These are phyloP conservation scores for Colistium nudipinnis DNA, from an alignment of 2,113 vertebrate genomes.

Conservation along the genomic window DNA sequence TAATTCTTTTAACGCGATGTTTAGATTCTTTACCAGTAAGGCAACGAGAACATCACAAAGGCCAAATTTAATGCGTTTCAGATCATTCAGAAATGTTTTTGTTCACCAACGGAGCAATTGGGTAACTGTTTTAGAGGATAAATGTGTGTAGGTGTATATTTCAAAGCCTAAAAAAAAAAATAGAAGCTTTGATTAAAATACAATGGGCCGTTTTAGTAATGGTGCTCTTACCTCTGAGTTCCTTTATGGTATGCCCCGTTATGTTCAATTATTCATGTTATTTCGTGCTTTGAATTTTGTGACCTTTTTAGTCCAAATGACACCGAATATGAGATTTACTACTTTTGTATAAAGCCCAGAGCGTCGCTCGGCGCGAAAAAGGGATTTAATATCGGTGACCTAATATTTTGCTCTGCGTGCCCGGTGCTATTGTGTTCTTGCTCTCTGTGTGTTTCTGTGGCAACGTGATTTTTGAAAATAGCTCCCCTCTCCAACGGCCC, in stretches of 20 bases:
- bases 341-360: neutral
- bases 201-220: neutral
- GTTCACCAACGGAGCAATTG: no score
- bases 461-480: conserved; percentile 74
- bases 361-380: conserved; percentile 15
- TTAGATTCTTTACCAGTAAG: conserved; percentile 2
- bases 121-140: conserved; percentile 9
- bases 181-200: neutral
- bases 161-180: no score
- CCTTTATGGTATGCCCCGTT: no score
- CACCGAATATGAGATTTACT: neutral
- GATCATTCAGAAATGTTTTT: neutral
- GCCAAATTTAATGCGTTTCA: neutral
- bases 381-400: neutral
- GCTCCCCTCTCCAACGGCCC: conserved; percentile 63
- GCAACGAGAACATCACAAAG: neutral
- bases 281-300: neutral
- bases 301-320: neutral
- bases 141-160: conserved; percentile 8
- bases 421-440: neutral
- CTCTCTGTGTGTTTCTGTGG: conserved; percentile 67
- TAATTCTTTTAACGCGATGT: neutral
- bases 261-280: neutral
- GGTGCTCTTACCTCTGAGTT: neutral
- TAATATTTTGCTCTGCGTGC: conserved; percentile 21